Evolutionary conservation across 2,113 vertebrate genomes (phyloP), one percentile per base, ranked within the genome.

Genomic region (Peucedramus taeniatus): DNA sequence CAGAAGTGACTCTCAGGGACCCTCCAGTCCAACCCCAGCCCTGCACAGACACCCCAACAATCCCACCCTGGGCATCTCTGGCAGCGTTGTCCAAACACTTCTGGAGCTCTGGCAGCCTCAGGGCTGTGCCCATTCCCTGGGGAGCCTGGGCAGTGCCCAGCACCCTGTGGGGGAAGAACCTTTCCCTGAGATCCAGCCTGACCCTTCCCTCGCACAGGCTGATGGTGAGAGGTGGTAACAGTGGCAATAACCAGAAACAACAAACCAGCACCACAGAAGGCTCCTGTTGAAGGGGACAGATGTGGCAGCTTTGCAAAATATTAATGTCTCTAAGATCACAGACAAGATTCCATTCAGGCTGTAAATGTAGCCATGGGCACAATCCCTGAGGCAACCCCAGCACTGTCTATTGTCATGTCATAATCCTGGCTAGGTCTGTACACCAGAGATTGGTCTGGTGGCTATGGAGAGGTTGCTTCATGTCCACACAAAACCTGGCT

Each of bases 31-130:
- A 59, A 1, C 9, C 4, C 53, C 45, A 30, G 13, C 23, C 11
- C 60, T 66, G 78, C 53, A 11, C 28, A 60, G 33, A 39, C 53
- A 5, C 60, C 44, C 44, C 68, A 82, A 60, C 39, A 66, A 15
- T 22, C 39, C 39, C 45, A 75, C 20, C 39, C 53, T 53, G 78
- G 0, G 21, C 70, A 75, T 9, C 50, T 39, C 69, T 39, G 31
- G 0, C 0, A 74, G 33, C 0, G 0, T 0, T 65, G 27, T 17
- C 87, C 60, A 53, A 59, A 30, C 3, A 0, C 28, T 39, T 45
- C 69, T 30, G 39, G 28, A 89, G 53, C 87, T 66, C 60, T 59
- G 77, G 33, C 77, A 74, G 65, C 57, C 42, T 71, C 0, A 1
- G 87, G 44, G 51, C 68, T 0, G 6, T 24, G 45, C 1, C 44